Evolutionary conservation across 2,797 vertebrate species (phyloP).

Genomic region (Harpagifer antarcticus): DNA sequence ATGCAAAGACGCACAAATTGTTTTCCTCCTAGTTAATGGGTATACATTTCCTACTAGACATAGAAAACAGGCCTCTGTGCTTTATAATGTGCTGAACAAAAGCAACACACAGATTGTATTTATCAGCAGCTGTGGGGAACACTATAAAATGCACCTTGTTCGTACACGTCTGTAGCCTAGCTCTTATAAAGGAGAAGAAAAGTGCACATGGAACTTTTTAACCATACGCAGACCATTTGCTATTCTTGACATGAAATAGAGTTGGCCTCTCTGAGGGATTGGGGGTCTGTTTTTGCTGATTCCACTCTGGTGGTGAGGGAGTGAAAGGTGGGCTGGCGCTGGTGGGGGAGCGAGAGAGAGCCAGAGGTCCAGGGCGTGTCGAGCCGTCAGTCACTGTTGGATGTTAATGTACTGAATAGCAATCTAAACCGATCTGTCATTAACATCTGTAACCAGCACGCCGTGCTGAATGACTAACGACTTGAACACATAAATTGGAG

Average conservation of each 20-base stretch:
- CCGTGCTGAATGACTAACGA: conserved; percentile 68
- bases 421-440: conserved; percentile 74
- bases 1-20: conserved; percentile 61
- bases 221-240: conserved; percentile 62
- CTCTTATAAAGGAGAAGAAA: conserved; percentile 24
- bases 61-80: conserved; percentile 24
- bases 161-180: conserved; percentile 14
- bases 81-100: conserved; percentile 39
- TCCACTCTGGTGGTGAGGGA: conserved; percentile 64
- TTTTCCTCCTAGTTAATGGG: conserved; percentile 63
- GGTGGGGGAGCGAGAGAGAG: conserved; percentile 45
- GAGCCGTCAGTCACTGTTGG: conserved; percentile 51
- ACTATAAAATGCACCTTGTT: conserved; percentile 21
- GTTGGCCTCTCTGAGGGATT: conserved; percentile 60
- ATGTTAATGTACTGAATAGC: conserved; percentile 71
- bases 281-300: conserved; percentile 71
- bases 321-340: conserved; percentile 58
- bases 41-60: conserved; percentile 59
- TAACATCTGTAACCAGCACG: conserved; percentile 68
- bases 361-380: conserved; percentile 64
- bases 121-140: conserved; percentile 35
- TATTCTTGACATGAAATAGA: conserved; percentile 75
- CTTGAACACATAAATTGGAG: conserved; percentile 51
- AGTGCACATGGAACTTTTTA: conserved; percentile 60
- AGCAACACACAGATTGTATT: conserved; percentile 22